Evolutionary conservation across 2,888 invertebrate genomes (phyloP).

Genomic region (Cyaniris semiargus): DNA sequence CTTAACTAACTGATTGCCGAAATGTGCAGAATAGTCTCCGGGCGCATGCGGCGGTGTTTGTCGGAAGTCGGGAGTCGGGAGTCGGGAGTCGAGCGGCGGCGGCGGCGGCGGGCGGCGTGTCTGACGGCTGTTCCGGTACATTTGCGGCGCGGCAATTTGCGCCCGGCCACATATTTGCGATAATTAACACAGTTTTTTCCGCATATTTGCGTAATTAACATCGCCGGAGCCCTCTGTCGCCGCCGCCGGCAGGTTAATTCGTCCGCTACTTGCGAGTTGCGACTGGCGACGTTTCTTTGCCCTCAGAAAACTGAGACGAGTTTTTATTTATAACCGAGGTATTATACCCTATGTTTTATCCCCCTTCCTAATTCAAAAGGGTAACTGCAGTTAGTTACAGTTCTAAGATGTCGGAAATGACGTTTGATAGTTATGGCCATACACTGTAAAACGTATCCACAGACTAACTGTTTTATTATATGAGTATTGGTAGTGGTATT

Average conservation of each 20-base stretch:
- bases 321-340: not conserved
- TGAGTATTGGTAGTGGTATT: too few relatives aligned
- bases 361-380: too few relatives aligned
- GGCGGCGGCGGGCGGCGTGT: conserved; percentile 56
- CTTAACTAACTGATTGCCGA: not conserved
- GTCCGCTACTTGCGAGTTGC: not conserved
- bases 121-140: conserved; percentile 43
- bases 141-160: conserved; percentile 40
- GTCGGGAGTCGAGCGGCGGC: conserved; percentile 16
- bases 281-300: not conserved
- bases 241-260: not conserved
- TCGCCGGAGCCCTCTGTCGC: conserved; percentile 47
- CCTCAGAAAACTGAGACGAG: not conserved
- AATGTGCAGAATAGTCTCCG: not conserved
- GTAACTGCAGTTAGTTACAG: too few relatives aligned
- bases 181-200: conserved; percentile 45
- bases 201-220: conserved; percentile 75
- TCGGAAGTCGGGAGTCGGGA: too few relatives aligned
- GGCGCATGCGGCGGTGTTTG: not conserved
- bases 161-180: conserved; percentile 37
- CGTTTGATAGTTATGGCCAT: too few relatives aligned
- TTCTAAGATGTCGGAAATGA: too few relatives aligned
- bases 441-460: too few relatives aligned
- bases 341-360: too few relatives aligned
- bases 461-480: too few relatives aligned